Conservation (phyloP, 2,113 vertebrate species). For the Upupa epops region DNA sequence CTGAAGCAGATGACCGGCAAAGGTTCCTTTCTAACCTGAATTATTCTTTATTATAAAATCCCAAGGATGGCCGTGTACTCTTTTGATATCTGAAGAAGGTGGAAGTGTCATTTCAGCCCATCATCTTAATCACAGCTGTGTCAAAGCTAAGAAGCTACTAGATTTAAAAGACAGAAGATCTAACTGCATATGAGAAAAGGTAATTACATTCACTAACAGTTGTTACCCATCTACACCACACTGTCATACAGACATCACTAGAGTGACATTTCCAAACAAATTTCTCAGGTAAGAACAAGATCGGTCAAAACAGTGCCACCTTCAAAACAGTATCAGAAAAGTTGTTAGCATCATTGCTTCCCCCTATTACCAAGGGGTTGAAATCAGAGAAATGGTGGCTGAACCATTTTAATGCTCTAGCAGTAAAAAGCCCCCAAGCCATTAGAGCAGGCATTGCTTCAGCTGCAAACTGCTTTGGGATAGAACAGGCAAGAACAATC, state of each 20-base stretch:
- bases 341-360: neutral
- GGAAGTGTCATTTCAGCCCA: neutral
- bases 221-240: neutral
- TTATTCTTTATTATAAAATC: neutral
- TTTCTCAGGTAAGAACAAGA: neutral
- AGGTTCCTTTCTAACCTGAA: neutral
- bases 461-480: neutral
- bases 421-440: neutral
- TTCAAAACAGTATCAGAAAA: neutral
- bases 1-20: neutral
- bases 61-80: neutral
- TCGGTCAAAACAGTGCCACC: neutral
- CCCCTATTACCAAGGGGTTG: accelerated
- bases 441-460: neutral
- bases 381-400: neutral
- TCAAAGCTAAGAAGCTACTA: neutral
- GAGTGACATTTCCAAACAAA: neutral
- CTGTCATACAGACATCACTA: neutral
- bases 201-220: neutral
- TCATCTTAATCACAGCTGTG: neutral
- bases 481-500: neutral
- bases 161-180: neutral
- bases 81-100: neutral
- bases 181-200: neutral
- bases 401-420: neutral